phyloP scores from a whole-genome alignment of 2,113 vertebrate species.

The Pogona vitticeps region DNA sequence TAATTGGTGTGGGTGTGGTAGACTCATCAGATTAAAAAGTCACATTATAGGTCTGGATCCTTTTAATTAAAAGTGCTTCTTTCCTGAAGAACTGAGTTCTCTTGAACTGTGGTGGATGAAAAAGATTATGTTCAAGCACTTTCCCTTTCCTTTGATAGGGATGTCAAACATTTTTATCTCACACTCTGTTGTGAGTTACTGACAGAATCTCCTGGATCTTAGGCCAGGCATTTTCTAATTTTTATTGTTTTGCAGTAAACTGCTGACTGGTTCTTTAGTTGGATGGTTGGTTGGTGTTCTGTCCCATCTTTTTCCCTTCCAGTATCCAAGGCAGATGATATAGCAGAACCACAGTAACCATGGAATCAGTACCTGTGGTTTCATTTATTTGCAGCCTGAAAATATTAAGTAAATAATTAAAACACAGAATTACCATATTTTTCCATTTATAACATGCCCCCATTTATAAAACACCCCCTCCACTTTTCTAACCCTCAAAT shows the following conservation, averaged over 20 bases:
- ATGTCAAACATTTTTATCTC: neutral
- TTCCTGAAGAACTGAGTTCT: neutral
- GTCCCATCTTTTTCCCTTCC: too few relatives aligned
- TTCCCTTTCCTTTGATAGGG: too few relatives aligned
- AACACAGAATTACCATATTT: too few relatives aligned
- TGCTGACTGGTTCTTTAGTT: too few relatives aligned
- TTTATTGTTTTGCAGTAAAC: neutral
- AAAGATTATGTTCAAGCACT: neutral
- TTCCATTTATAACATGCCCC: too few relatives aligned
- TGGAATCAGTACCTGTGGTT: too few relatives aligned
- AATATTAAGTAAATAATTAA: too few relatives aligned
- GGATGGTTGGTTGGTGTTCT: too few relatives aligned
- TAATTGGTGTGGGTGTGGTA: neutral
- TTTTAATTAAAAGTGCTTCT: neutral
- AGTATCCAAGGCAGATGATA: neutral
- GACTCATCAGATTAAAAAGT: neutral
- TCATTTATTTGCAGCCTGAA: too few relatives aligned
- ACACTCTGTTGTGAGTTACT: neutral
- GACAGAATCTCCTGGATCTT: neutral
- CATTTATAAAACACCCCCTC: too few relatives aligned
- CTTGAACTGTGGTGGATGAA: neutral
- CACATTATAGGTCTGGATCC: neutral
- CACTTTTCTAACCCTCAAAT: too few relatives aligned
- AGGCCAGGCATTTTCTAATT: neutral
- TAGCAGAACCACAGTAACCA: too few relatives aligned